Evolutionary conservation across 2,113 vertebrate species (phyloP).

Genomic region (Mastomys natalensis): DNA sequence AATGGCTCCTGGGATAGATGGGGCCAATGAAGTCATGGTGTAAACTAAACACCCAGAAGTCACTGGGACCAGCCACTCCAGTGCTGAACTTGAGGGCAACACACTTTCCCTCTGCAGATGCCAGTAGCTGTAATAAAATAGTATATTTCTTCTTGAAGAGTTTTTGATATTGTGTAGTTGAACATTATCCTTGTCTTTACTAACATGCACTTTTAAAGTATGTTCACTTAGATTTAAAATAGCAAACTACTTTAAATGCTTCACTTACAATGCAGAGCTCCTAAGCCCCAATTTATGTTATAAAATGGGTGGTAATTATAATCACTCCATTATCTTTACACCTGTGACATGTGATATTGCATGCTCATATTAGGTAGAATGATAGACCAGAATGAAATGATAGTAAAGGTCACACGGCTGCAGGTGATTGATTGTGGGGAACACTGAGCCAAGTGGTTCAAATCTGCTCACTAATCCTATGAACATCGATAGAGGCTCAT

Average conservation of each 20-base stretch:
- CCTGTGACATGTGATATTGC: background rate
- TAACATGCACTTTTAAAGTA: background rate
- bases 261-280: background rate
- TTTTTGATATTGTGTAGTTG: background rate
- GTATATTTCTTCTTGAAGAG: background rate
- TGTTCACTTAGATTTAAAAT: background rate
- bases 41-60: background rate
- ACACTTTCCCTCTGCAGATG: background rate
- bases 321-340: background rate
- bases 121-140: background rate
- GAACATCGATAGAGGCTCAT: background rate
- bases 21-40: background rate
- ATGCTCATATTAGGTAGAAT: background rate
- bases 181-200: background rate
- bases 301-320: background rate
- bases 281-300: background rate
- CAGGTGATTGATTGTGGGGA: background rate
- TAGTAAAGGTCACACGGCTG: background rate
- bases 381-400: background rate
- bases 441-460: background rate
- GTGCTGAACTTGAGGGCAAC: background rate
- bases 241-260: background rate
- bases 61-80: background rate
- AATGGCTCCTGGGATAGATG: background rate
- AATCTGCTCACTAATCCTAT: background rate